Conservation (phyloP, 2,888 invertebrate species). For the Zygogramma bicolorata region DNA sequence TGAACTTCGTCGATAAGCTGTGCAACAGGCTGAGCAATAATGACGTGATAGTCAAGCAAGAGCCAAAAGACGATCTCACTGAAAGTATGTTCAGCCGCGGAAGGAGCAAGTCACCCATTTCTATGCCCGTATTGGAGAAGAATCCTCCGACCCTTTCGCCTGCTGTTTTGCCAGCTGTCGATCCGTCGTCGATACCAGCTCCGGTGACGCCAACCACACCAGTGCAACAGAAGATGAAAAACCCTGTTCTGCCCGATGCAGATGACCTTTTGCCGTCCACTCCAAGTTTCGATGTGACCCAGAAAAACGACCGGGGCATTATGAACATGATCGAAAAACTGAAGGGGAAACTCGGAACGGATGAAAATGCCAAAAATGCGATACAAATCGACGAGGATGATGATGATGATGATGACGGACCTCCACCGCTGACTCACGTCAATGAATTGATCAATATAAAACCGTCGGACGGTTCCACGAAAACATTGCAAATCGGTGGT, state of each 20-base stretch:
- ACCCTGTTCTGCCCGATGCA: constrained; percentile 44
- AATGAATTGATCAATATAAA: constrained; percentile 36
- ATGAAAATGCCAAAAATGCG: not conserved
- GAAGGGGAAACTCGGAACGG: constrained; percentile 51
- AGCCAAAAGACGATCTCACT: constrained; percentile 41
- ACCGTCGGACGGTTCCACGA: constrained; percentile 23
- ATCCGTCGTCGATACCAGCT: not conserved
- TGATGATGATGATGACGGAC: constrained; percentile 38
- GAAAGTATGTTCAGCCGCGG: constrained; percentile 7
- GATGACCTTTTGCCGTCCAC: constrained; percentile 28
- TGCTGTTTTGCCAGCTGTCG: not conserved
- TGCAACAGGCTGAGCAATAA: constrained; percentile 53
- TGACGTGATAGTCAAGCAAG: constrained; percentile 44
- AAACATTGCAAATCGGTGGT: constrained; percentile 45
- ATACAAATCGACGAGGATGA: constrained; percentile 22
- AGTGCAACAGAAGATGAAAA: constrained; percentile 33
- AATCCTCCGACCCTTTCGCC: constrained; percentile 12
- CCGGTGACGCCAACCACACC: not conserved
- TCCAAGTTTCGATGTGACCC: constrained; percentile 43
- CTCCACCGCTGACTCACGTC: constrained; percentile 50
- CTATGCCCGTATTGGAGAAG: constrained; percentile 45
- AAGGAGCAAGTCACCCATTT: constrained; percentile 21
- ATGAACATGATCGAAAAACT: constrained; percentile 55
- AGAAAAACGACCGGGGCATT: constrained; percentile 50
- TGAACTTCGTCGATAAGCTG: constrained; percentile 58